Evolutionary conservation across 2,888 invertebrate genomes (phyloP).

Genomic region (Neoitamus cyanurus): DNA sequence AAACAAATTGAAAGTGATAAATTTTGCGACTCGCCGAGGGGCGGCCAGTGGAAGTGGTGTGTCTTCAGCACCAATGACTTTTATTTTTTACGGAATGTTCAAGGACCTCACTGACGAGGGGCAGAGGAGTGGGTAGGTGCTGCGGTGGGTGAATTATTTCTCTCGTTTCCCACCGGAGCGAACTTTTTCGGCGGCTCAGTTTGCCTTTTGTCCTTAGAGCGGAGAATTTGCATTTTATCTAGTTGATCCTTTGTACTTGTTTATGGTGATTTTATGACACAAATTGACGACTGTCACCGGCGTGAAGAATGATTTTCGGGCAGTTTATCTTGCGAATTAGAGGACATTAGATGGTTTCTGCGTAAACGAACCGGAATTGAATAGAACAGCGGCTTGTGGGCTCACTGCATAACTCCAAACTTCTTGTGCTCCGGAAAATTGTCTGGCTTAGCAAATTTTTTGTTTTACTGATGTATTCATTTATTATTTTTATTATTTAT

Average conservation of each 20-base stretch:
- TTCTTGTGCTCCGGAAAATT: not conserved
- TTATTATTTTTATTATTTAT: too few relatives aligned
- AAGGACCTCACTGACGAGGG: not conserved
- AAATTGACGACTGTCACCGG: slow-evolving; percentile 1
- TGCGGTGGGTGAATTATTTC: not conserved
- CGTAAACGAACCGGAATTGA: not conserved
- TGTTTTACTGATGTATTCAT: too few relatives aligned
- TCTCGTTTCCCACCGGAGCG: not conserved
- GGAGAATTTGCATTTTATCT: not conserved
- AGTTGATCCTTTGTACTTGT: slow-evolving; percentile 1
- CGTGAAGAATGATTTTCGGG: not conserved
- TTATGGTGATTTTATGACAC: slow-evolving; percentile 5
- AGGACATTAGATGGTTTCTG: not conserved
- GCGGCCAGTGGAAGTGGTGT: not conserved
- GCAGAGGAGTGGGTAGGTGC: not conserved
- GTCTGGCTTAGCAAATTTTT: too few relatives aligned
- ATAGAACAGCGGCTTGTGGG: not conserved
- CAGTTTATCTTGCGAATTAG: not conserved
- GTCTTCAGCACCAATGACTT: not conserved
- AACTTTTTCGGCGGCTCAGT: not conserved
- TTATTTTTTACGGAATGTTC: not conserved
- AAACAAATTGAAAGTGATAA: slow-evolving; percentile 1
- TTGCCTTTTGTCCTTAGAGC: not conserved
- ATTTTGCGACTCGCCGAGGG: not conserved
- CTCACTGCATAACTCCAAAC: not conserved